Conservation (phyloP, 2,113 vertebrate genomes). For the Marmota flaviventris region DNA sequence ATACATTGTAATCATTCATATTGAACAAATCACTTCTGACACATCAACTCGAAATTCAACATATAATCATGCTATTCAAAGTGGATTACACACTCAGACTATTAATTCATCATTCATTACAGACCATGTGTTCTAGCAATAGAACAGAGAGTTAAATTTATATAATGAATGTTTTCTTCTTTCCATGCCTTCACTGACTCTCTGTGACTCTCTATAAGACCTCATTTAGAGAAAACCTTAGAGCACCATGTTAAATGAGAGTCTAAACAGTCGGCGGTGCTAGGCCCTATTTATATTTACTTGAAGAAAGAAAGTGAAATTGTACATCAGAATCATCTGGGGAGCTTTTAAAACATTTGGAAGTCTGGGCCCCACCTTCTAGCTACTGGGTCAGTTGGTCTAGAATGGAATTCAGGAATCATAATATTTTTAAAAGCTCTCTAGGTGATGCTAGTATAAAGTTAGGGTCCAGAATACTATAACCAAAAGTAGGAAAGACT, state of each 20-base stretch:
- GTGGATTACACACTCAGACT: background rate
- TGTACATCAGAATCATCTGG: background rate
- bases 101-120: constrained; percentile 24
- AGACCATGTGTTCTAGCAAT: background rate
- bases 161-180: constrained; percentile 39
- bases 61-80: background rate
- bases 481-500: background rate
- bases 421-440: background rate
- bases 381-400: background rate
- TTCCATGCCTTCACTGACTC: background rate
- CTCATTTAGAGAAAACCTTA: constrained; percentile 11
- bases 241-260: background rate
- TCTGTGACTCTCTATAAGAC: constrained; percentile 29
- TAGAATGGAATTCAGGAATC: background rate
- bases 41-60: background rate
- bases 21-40: background rate
- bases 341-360: background rate
- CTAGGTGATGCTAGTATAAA: background rate
- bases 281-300: background rate
- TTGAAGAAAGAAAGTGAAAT: constrained; percentile 8
- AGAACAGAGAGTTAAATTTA: background rate
- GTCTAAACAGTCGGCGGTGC: background rate
- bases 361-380: background rate
- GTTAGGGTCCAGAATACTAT: background rate
- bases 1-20: background rate